A percentile compares a stretch with the other conserved stretches of the same genome.
These are phyloP conservation scores for Papilio gigon DNA, from an alignment of 2,888 invertebrate genomes.

Conservation along the genomic window DNA sequence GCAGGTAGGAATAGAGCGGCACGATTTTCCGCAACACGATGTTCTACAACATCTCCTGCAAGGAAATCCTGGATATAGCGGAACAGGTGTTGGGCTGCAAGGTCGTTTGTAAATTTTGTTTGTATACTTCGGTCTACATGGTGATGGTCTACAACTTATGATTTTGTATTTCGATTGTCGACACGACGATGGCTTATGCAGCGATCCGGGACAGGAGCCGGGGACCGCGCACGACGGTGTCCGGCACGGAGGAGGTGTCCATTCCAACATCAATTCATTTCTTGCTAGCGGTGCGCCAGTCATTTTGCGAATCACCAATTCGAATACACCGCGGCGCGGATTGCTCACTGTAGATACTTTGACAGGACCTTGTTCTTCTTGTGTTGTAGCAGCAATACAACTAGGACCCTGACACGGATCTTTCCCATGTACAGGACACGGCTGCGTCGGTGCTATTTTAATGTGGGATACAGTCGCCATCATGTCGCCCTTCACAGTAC, in stretches of 20 bases:
- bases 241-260: slow-evolving; percentile 70
- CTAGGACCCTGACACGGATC: slow-evolving; percentile 68
- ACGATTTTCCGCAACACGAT: slow-evolving; percentile 50
- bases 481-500: slow-evolving; percentile 60
- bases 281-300: slow-evolving; percentile 72
- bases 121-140: slow-evolving; percentile 55
- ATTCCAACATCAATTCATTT: slow-evolving; percentile 76
- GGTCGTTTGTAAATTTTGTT: slow-evolving; percentile 55
- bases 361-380: slow-evolving; percentile 61
- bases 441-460: slow-evolving; percentile 63
- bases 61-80: slow-evolving; percentile 42
- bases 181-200: slow-evolving; percentile 48
- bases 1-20: slow-evolving; percentile 47
- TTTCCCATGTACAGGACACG: slow-evolving; percentile 63
- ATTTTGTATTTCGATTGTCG: slow-evolving; percentile 64
- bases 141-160: slow-evolving; percentile 57
- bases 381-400: slow-evolving; percentile 59
- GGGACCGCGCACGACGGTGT: slow-evolving; percentile 51
- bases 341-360: slow-evolving; percentile 66
- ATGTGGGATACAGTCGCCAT: slow-evolving; percentile 70
- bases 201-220: slow-evolving; percentile 51
- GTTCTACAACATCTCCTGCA: slow-evolving; percentile 53
- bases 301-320: slow-evolving; percentile 70
- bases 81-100: slow-evolving; percentile 52
- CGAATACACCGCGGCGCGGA: slow-evolving; percentile 74